phyloP scores from a whole-genome alignment of 1,140 invertebrate genomes.

The Capitella teleta region DNA sequence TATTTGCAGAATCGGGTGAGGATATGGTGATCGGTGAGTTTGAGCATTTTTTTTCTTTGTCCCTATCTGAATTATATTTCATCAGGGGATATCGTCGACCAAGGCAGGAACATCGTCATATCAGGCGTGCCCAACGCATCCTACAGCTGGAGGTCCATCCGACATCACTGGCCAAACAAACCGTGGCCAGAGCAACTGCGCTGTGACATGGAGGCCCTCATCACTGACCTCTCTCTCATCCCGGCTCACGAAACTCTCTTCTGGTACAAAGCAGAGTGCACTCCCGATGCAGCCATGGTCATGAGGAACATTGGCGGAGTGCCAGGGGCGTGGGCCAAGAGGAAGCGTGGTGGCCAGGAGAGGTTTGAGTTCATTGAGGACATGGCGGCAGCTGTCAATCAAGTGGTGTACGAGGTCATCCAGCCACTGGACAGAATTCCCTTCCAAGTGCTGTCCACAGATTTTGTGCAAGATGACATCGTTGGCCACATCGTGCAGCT shows the following conservation, averaged over 20 bases:
- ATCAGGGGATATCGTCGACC: slow-evolving; percentile 5
- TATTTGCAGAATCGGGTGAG: no score
- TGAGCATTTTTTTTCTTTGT: neutral
- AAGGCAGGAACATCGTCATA: slow-evolving; percentile 4
- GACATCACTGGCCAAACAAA: slow-evolving; percentile 4
- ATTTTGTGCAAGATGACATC: slow-evolving; percentile 4
- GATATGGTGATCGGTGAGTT: slow-evolving; percentile 4
- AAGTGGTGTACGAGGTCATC: neutral
- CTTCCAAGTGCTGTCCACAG: slow-evolving; percentile 5
- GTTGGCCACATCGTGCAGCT: neutral
- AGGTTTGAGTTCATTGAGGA: slow-evolving; percentile 7
- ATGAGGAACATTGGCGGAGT: neutral
- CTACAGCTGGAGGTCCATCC: slow-evolving; percentile 3
- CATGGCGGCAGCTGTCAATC: slow-evolving; percentile 1
- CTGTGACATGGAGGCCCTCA: neutral
- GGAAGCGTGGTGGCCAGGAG: slow-evolving; percentile 1
- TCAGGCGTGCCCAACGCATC: neutral
- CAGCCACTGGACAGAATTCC: neutral
- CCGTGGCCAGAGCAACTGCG: neutral
- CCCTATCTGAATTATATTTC: neutral
- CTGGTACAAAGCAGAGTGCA: slow-evolving; percentile 9
- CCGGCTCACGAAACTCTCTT: slow-evolving; percentile 1
- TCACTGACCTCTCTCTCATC: neutral
- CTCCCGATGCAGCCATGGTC: neutral
- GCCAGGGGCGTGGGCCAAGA: neutral